These are phyloP conservation scores for Vidua chalybeata DNA, from an alignment of 2,113 vertebrate genomes.

Conservation along the genomic window DNA sequence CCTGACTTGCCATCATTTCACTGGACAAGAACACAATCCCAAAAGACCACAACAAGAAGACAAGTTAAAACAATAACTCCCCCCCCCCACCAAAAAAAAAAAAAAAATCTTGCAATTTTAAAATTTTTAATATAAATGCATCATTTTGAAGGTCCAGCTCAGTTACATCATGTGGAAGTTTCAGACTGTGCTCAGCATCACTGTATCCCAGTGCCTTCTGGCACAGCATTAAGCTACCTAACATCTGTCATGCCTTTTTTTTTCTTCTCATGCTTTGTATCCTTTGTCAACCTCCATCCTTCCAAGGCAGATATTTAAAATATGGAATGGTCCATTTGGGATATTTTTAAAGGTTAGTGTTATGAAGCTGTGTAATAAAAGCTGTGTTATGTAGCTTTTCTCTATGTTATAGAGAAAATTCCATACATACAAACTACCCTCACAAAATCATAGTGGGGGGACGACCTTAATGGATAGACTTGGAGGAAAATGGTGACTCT, in stretches of 20 bases:
- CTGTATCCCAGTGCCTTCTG: slow-evolving; percentile 5
- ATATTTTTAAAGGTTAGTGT: background rate
- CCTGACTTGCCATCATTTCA: background rate
- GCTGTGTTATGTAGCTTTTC: background rate
- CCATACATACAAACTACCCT: background rate
- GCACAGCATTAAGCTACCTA: slow-evolving; percentile 25
- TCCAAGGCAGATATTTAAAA: background rate
- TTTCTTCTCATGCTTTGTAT: background rate
- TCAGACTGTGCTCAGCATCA: background rate
- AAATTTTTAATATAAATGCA: background rate
- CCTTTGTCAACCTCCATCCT: background rate
- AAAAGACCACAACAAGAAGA: background rate
- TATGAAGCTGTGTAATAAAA: background rate
- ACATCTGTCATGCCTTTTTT: slow-evolving; percentile 39
- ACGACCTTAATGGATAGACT: background rate
- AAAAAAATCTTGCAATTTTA: background rate
- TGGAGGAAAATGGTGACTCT: background rate
- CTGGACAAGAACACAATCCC: background rate
- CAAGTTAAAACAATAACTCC: accelerated
- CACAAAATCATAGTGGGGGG: background rate
- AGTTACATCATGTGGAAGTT: background rate
- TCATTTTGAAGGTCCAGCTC: background rate
- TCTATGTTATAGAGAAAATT: background rate
- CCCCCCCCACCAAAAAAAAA: accelerated
- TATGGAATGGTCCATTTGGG: background rate